A percentile compares a stretch with the other conserved stretches of the same genome.
Conservation (phyloP, 1,140 invertebrate genomes). For the Drosophila oshimai region DNA sequence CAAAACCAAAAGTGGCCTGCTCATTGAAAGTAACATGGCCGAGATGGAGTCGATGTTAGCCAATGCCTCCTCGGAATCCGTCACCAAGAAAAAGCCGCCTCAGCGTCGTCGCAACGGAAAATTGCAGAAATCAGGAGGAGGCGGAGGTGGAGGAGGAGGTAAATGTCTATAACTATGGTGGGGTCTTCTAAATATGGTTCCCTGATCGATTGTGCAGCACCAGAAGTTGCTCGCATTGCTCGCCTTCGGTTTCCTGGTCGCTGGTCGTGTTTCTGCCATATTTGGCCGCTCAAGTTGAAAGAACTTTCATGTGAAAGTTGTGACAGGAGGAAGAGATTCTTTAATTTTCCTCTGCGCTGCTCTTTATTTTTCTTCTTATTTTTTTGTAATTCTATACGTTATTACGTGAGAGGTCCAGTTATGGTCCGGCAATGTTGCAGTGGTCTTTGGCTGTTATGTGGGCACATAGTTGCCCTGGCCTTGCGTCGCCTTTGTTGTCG, state of each 20-base stretch:
- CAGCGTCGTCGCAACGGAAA: slow-evolving; percentile 70
- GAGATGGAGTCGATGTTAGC: slow-evolving; percentile 18
- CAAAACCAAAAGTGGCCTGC: slow-evolving; percentile 75
- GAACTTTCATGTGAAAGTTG: slow-evolving; percentile 81
- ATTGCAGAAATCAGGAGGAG: slow-evolving; percentile 48
- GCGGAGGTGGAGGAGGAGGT: slow-evolving; percentile 30
- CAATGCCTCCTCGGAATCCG: slow-evolving; percentile 26
- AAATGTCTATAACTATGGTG: slow-evolving; percentile 35
- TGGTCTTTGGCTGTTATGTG: slow-evolving; percentile 10
- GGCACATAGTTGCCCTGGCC: slow-evolving; percentile 27
- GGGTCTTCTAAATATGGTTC: slow-evolving; percentile 68
- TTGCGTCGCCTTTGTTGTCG: slow-evolving; percentile 22
- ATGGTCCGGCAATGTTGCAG: slow-evolving; percentile 65
- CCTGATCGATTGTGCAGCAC: slow-evolving; percentile 62
- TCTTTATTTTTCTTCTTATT: slow-evolving; percentile 20
- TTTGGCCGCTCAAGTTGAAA: slow-evolving; percentile 79
- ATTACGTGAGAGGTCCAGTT: slow-evolving; percentile 81
- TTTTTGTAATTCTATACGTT: slow-evolving; percentile 73
- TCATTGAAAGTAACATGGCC: slow-evolving; percentile 72
- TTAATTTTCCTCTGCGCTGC: slow-evolving; percentile 25
- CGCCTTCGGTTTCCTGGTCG: slow-evolving; percentile 54
- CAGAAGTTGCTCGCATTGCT: slow-evolving; percentile 57
- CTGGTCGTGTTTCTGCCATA: slow-evolving; percentile 66
- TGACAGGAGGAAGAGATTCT: slow-evolving; percentile 78
- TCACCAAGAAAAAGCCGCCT: slow-evolving; percentile 45